phyloP scores from a whole-genome alignment of 2,113 vertebrate species.

The Colossoma macropomum region DNA sequence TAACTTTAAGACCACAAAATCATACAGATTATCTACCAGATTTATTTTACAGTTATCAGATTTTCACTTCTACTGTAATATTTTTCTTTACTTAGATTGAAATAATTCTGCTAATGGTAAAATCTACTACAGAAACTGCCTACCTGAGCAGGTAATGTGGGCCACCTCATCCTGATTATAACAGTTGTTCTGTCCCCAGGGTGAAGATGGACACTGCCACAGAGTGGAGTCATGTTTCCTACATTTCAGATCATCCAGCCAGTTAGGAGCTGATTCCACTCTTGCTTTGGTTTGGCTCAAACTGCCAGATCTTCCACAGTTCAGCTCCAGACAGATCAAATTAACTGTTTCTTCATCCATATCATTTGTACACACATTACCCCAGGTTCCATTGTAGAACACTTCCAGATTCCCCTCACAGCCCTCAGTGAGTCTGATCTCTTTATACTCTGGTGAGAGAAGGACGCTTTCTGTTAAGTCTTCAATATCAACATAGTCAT shows the following conservation, averaged over 20 bases:
- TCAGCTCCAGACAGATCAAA: conserved; percentile 49
- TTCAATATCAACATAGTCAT: no score
- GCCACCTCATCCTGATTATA: neutral
- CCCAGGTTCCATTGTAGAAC: no score
- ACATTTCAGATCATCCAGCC: no score
- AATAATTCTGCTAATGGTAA: neutral
- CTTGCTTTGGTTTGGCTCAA: neutral
- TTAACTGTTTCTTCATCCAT: conserved; percentile 35
- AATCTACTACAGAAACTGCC: neutral
- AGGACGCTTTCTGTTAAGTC: neutral
- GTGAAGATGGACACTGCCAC: neutral
- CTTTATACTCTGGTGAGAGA: neutral
- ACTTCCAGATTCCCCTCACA: no score
- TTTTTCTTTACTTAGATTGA: no score
- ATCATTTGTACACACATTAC: neutral
- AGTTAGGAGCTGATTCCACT: no score
- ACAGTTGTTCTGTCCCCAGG: conserved; percentile 10
- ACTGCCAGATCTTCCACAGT: conserved; percentile 34
- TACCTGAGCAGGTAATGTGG: conserved; percentile 22
- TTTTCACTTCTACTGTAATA: no score
- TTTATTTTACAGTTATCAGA: no score
- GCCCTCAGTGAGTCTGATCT: no score
- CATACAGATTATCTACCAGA: no score
- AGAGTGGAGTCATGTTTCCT: neutral
- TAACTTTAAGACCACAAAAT: no score